phyloP scores from a whole-genome alignment of 1,140 invertebrate species.

The Papilio glaucus region DNA sequence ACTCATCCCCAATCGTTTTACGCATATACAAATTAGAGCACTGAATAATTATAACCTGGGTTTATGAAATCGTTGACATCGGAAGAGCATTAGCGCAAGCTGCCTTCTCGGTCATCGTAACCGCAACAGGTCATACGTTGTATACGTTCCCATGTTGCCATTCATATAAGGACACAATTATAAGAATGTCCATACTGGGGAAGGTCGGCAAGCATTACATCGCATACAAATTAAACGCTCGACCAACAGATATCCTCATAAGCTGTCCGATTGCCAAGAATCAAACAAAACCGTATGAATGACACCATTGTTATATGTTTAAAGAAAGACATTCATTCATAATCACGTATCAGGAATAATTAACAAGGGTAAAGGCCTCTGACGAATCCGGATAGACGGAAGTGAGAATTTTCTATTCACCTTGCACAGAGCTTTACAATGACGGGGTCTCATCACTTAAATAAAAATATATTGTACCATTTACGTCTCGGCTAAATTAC shows the following conservation, averaged over 20 bases:
- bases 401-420: constrained; percentile 13
- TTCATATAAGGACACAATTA: constrained; percentile 33
- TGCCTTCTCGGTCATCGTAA: neutral
- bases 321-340: constrained; percentile 33
- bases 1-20: neutral
- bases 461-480: neutral
- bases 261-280: constrained; percentile 27
- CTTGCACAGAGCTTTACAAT: neutral
- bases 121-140: neutral
- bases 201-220: constrained; percentile 24
- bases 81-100: neutral
- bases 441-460: neutral
- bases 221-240: constrained; percentile 31
- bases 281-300: constrained; percentile 36
- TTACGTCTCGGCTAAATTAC: neutral
- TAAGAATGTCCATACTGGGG: constrained; percentile 31
- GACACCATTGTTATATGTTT: constrained; percentile 30
- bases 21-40: neutral
- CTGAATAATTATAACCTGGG: neutral
- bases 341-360: constrained; percentile 33
- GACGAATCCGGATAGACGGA: constrained; percentile 10
- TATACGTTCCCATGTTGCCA: constrained; percentile 6
- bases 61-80: neutral
- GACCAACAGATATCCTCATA: constrained; percentile 11
- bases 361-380: constrained; percentile 20